Percentiles rank a stretch among this genome's conserved stretches.
These are phyloP conservation scores for Gastracanthus pulcherrimus DNA, from an alignment of 2,888 invertebrate species.

Conservation along the genomic window DNA sequence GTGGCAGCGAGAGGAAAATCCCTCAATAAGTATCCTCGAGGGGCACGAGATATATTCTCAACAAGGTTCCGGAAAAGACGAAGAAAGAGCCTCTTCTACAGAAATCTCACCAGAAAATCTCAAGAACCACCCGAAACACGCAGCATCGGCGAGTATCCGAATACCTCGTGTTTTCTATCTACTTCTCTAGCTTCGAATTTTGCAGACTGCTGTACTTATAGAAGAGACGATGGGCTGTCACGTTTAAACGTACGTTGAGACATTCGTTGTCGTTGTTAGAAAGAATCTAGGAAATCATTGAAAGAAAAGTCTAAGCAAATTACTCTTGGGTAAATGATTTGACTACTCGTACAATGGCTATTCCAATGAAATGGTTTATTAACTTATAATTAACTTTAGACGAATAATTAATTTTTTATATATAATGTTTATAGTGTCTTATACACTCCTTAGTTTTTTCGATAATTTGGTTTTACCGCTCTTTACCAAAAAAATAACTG, in stretches of 20 bases:
- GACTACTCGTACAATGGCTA: not conserved
- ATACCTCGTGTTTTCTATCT: not conserved
- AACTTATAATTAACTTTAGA: too few relatives aligned
- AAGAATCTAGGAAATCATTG: not conserved
- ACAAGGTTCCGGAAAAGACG: slow-evolving; percentile 5
- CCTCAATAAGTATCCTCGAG: slow-evolving; percentile 36
- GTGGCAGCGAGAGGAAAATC: slow-evolving; percentile 26
- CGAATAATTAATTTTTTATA: too few relatives aligned
- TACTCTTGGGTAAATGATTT: not conserved
- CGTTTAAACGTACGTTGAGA: too few relatives aligned
- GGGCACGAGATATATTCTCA: slow-evolving; percentile 9
- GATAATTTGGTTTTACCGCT: too few relatives aligned
- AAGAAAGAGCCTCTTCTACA: slow-evolving; percentile 7
- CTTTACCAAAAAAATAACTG: too few relatives aligned
- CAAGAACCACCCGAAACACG: not conserved
- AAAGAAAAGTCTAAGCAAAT: not conserved
- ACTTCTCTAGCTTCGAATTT: slow-evolving; percentile 19
- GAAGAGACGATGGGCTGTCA: slow-evolving; percentile 17
- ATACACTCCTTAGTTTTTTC: too few relatives aligned
- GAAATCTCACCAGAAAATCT: slow-evolving; percentile 19
- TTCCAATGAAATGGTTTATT: not conserved
- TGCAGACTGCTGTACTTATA: not conserved
- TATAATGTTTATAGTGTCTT: too few relatives aligned
- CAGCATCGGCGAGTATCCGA: not conserved
- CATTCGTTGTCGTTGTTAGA: too few relatives aligned